Evolutionary conservation across 2,888 invertebrate genomes (phyloP).

Genomic region (Hirtodrosophila alboralis): DNA sequence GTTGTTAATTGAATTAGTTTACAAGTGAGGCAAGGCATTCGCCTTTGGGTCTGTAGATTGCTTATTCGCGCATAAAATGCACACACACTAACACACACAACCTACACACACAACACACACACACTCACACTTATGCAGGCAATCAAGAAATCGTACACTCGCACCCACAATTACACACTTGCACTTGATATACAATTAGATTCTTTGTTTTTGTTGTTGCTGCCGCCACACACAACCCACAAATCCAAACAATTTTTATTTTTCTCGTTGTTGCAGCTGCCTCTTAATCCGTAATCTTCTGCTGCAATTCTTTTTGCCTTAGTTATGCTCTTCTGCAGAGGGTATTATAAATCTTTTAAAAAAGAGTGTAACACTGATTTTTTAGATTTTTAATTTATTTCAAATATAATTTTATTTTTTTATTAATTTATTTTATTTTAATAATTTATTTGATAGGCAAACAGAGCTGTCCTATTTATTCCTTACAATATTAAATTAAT

Average conservation of each 20-base stretch:
- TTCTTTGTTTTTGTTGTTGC: slow-evolving; percentile 63
- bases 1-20: slow-evolving; percentile 77
- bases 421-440: too few relatives aligned
- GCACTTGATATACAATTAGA: slow-evolving; percentile 74
- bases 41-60: slow-evolving; percentile 44
- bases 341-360: neutral
- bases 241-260: slow-evolving; percentile 44
- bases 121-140: slow-evolving; percentile 3
- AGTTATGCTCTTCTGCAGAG: neutral
- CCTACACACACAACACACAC: slow-evolving; percentile 3
- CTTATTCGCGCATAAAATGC: slow-evolving; percentile 62
- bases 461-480: too few relatives aligned
- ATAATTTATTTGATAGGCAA: too few relatives aligned
- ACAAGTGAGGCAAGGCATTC: slow-evolving; percentile 63
- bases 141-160: slow-evolving; percentile 16
- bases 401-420: too few relatives aligned
- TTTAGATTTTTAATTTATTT: too few relatives aligned
- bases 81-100: slow-evolving; percentile 43
- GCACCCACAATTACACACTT: slow-evolving; percentile 65
- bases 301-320: slow-evolving; percentile 39
- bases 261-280: slow-evolving; percentile 35
- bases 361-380: too few relatives aligned
- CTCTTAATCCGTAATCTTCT: slow-evolving; percentile 26
- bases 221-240: too few relatives aligned
- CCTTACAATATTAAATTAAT: too few relatives aligned